A percentile compares a stretch with the other conserved stretches of the same genome.
Evolutionary conservation across 2,797 vertebrate species (phyloP).

Genomic region (Hypotaenidia philippensis): DNA sequence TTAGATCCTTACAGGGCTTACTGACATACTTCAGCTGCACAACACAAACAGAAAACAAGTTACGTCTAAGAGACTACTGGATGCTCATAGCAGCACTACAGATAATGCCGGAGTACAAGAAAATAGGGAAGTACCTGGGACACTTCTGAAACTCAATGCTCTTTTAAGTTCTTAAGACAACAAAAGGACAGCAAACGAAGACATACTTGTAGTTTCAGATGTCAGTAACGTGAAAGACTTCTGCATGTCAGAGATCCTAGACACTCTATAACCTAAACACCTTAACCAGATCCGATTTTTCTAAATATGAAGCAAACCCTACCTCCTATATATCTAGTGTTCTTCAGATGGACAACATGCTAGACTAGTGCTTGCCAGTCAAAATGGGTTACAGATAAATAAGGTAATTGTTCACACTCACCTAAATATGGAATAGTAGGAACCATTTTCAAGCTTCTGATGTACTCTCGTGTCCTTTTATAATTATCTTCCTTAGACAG

Average conservation of each 20-base stretch:
- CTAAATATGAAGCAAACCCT: neutral
- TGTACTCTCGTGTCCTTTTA: conserved; percentile 92
- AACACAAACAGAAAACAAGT: neutral
- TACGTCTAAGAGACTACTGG: neutral
- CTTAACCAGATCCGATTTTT: neutral
- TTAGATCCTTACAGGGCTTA: neutral
- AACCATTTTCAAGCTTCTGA: conserved; percentile 92
- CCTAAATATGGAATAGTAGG: conserved; percentile 95
- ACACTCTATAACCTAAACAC: neutral
- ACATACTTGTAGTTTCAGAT: neutral
- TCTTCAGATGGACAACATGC: neutral
- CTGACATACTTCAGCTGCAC: neutral
- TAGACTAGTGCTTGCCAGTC: neutral
- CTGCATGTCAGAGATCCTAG: neutral
- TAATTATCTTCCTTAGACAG: conserved; percentile 96
- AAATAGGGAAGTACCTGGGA: neutral
- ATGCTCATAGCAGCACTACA: neutral
- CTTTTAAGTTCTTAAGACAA: neutral
- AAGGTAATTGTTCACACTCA: conserved; percentile 70
- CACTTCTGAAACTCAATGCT: neutral
- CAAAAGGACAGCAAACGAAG: neutral
- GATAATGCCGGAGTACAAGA: neutral
- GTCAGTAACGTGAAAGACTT: neutral
- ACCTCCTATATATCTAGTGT: neutral
- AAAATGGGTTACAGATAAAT: conserved; percentile 10